Evolutionary conservation across 2,113 vertebrate species (phyloP), one percentile per base, ranked within the genome.

Genomic region (Martes martes): DNA sequence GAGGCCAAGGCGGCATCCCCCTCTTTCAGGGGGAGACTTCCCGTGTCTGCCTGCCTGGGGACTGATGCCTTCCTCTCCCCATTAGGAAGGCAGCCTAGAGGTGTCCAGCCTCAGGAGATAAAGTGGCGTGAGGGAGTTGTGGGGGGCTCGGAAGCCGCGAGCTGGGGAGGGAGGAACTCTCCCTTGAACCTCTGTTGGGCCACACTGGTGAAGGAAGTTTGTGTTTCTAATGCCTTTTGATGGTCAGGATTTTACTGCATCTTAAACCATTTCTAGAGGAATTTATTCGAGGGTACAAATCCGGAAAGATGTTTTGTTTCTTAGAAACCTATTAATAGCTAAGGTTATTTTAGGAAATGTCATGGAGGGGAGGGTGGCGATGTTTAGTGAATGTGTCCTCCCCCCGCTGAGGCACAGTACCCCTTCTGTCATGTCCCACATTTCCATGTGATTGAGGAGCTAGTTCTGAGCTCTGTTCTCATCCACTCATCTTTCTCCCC

Each of bases 231-330:
- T 80, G 26, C 21, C 55, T 36, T 63, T 50, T 69, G 83, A n/a
- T 50, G 26, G 47, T 67, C 13, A 36, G 59, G 57, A 55, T 80
- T 59, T 89, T 47, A 73, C 16, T 85, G 74, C 33, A 5, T 45
- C 19, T 47, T 57, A 19, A 90, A 28, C 52, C 26, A 45, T 84
- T 93, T 69, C 93, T 85, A 63, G 39, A 91, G n/a, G 61, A 93
- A 4, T 61, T 50, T 36, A 36, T 73, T 73, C 57, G 39, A 55
- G 45, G 23, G 4, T 24, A 9, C 36, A 79, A 50, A 39, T 80
- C 63, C 74, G 42, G 59, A 74, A 71, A 87, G 52, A 71, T 69
- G n/a, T 57, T 59, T n/a, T 81, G 21, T 91, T 69, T 73, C 78
- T 90, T 36, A 89, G 91, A 74, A 47, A 45, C 14, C 74, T 96